phyloP scores from a whole-genome alignment of 2,113 vertebrate genomes.

The Lamprologus callipterus region DNA sequence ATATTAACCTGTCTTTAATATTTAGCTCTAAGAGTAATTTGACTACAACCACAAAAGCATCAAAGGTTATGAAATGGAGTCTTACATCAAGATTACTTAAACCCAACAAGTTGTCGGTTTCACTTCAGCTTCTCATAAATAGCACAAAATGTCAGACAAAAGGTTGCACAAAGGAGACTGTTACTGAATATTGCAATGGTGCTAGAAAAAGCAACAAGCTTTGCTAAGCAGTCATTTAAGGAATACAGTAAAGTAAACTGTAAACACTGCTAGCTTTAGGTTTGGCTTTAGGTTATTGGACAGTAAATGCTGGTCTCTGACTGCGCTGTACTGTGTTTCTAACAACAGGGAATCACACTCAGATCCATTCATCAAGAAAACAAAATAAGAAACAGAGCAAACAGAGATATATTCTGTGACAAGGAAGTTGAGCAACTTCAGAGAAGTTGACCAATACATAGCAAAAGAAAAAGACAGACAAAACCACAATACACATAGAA shows the following conservation, averaged over 20 bases:
- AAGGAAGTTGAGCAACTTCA: background rate
- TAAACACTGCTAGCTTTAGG: background rate
- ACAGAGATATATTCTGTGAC: background rate
- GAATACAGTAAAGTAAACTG: background rate
- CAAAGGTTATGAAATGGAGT: background rate
- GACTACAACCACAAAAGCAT: background rate
- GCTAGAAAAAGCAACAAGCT: background rate
- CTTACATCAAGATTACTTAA: background rate
- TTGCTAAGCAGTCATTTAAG: background rate
- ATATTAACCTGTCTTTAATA: background rate
- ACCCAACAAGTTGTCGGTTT: background rate
- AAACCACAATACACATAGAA: background rate
- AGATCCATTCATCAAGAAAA: background rate
- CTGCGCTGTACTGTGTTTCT: background rate
- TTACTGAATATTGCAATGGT: background rate
- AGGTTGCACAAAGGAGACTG: background rate
- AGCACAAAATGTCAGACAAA: background rate
- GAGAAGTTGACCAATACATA: background rate
- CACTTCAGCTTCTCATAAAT: constrained; percentile 17
- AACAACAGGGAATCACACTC: background rate
- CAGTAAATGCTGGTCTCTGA: background rate
- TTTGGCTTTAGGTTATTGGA: background rate
- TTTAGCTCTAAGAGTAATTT: background rate
- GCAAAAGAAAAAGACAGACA: background rate
- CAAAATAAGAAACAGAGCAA: background rate